Evolutionary conservation across 2,888 invertebrate genomes (phyloP).

Genomic region (Orchesella flavescens): DNA sequence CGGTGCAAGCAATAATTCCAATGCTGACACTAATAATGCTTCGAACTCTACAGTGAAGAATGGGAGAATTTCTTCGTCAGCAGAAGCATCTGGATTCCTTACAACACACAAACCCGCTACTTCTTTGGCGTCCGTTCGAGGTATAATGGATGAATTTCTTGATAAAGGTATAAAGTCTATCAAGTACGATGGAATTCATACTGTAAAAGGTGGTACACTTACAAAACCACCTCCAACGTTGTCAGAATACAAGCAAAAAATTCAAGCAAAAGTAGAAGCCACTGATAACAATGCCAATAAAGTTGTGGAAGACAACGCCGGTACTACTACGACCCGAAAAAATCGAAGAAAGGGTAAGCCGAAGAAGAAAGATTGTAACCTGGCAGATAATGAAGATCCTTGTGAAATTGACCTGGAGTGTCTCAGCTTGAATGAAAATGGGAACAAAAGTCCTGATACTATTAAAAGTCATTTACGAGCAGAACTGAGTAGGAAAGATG

Average conservation of each 20-base stretch:
- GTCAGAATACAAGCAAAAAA: neutral
- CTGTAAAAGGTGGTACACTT: slow-evolving; percentile 44
- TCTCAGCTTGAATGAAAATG: slow-evolving; percentile 12
- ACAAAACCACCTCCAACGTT: slow-evolving; percentile 42
- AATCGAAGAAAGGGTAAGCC: slow-evolving; percentile 46
- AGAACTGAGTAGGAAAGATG: slow-evolving; percentile 28
- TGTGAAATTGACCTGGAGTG: slow-evolving; percentile 17
- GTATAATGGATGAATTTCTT: slow-evolving; percentile 58
- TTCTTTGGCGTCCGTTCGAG: slow-evolving; percentile 29
- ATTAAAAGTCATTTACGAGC: slow-evolving; percentile 3
- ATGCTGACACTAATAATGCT: neutral
- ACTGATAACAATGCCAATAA: slow-evolving; percentile 40
- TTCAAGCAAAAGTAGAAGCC: neutral
- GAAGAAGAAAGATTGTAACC: slow-evolving; percentile 4
- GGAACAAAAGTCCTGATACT: neutral
- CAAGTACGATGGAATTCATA: no score
- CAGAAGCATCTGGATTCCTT: neutral
- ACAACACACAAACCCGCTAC: neutral
- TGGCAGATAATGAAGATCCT: slow-evolving; percentile 29
- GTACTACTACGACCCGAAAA: neutral
- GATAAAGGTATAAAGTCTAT: no score
- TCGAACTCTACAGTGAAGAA: slow-evolving; percentile 15
- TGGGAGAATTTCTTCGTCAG: slow-evolving; percentile 11
- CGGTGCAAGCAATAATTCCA: neutral
- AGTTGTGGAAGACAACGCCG: neutral